A percentile compares a stretch with the other conserved stretches of the same genome.
These are phyloP conservation scores for Oncorhynchus tshawytscha DNA, from an alignment of 2,113 vertebrate genomes.

Conservation along the genomic window DNA sequence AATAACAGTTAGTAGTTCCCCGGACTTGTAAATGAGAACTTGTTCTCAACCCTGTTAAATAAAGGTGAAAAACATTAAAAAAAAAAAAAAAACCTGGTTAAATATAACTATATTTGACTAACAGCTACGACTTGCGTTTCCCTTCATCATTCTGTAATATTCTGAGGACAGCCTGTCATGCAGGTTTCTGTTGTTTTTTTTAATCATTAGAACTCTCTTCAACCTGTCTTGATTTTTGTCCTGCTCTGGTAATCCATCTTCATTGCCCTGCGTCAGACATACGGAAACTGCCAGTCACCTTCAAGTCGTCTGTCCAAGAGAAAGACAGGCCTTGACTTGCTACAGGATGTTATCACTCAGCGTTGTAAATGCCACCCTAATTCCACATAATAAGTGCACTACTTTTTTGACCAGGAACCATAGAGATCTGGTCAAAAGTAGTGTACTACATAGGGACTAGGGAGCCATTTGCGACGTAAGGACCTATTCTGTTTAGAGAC, in stretches of 20 bases:
- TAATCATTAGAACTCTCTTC: not conserved
- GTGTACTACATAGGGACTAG: too few relatives aligned
- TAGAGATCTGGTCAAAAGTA: too few relatives aligned
- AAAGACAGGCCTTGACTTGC: not conserved
- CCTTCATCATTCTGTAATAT: not conserved
- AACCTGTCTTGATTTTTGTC: not conserved
- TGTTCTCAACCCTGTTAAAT: too few relatives aligned
- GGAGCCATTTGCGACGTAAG: rapidly evolving
- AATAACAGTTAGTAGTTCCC: too few relatives aligned
- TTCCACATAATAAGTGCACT: too few relatives aligned
- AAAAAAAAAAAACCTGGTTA: too few relatives aligned
- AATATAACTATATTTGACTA: not conserved
- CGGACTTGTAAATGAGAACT: too few relatives aligned
- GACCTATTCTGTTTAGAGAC: too few relatives aligned
- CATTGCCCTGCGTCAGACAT: constrained; percentile 22
- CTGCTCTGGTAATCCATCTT: not conserved
- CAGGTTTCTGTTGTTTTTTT: not conserved
- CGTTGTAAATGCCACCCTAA: too few relatives aligned
- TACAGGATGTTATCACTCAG: not conserved
- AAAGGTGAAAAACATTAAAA: too few relatives aligned
- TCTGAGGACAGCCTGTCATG: not conserved
- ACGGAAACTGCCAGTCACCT: constrained; percentile 37
- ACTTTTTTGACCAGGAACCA: too few relatives aligned
- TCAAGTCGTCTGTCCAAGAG: too few relatives aligned
- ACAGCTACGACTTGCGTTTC: not conserved